Conservation (phyloP, 2,113 vertebrate species). For the Neoarius graeffei region DNA sequence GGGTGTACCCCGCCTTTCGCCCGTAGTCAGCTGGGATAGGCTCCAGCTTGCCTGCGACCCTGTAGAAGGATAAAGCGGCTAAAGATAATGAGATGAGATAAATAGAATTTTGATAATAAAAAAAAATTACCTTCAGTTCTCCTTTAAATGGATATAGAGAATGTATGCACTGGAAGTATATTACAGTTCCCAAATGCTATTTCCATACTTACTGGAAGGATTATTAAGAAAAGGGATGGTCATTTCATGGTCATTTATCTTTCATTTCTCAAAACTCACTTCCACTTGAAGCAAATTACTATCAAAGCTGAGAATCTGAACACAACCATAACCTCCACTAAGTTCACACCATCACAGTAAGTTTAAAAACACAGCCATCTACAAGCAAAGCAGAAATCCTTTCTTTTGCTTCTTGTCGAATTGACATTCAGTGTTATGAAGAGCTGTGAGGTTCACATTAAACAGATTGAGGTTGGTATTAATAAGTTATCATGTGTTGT, state of each 20-base stretch:
- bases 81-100: too few relatives aligned
- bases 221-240: background rate
- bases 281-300: background rate
- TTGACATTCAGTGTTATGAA: conserved; percentile 56
- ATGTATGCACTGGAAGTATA: too few relatives aligned
- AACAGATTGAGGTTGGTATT: conserved; percentile 30
- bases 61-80: too few relatives aligned
- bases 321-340: background rate
- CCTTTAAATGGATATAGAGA: too few relatives aligned
- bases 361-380: background rate
- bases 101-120: too few relatives aligned
- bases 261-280: background rate
- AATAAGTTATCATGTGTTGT: conserved; percentile 38
- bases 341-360: background rate
- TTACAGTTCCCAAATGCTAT: too few relatives aligned
- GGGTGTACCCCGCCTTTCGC: too few relatives aligned
- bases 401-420: conserved; percentile 7
- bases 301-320: background rate
- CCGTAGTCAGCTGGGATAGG: too few relatives aligned
- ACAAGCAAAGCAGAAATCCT: background rate
- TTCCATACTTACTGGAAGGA: background rate
- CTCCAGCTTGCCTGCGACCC: too few relatives aligned
- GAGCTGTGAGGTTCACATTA: conserved; percentile 51
- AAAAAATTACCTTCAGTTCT: too few relatives aligned
- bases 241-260: background rate